These are phyloP conservation scores for Lathronympha strigana DNA, from an alignment of 2,888 invertebrate species.

Conservation along the genomic window DNA sequence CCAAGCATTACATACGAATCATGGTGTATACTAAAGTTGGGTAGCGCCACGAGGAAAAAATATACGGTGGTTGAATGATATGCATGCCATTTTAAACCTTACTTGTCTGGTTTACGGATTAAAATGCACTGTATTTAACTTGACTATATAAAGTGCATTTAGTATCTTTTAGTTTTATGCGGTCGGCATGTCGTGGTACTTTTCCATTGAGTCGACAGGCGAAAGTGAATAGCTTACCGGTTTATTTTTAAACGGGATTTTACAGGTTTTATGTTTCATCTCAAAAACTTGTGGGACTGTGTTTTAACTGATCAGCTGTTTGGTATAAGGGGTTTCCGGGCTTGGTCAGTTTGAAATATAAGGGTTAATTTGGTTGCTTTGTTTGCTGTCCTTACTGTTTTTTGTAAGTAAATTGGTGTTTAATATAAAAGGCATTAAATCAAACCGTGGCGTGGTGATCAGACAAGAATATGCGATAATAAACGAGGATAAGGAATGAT, in stretches of 20 bases:
- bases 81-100: not conserved
- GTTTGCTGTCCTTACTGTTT: not conserved
- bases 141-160: conserved; percentile 5
- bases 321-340: not conserved
- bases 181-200: conserved; percentile 8
- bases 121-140: not conserved
- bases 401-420: no score
- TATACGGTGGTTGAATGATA: not conserved
- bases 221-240: conserved; percentile 23
- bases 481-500: no score
- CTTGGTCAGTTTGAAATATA: not conserved
- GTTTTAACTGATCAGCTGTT: not conserved
- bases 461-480: no score
- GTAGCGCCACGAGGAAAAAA: conserved; percentile 15
- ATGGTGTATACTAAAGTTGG: not conserved
- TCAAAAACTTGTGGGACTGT: not conserved
- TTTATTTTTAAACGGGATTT: conserved; percentile 17
- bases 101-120: not conserved
- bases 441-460: no score
- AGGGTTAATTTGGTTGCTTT: not conserved
- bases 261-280: not conserved
- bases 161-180: conserved; percentile 6
- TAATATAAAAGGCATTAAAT: no score
- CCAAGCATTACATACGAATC: not conserved
- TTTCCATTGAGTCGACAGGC: conserved; percentile 30